These are phyloP conservation scores for Diachasma alloeum DNA, from an alignment of 1,140 invertebrate genomes.

Conservation along the genomic window DNA sequence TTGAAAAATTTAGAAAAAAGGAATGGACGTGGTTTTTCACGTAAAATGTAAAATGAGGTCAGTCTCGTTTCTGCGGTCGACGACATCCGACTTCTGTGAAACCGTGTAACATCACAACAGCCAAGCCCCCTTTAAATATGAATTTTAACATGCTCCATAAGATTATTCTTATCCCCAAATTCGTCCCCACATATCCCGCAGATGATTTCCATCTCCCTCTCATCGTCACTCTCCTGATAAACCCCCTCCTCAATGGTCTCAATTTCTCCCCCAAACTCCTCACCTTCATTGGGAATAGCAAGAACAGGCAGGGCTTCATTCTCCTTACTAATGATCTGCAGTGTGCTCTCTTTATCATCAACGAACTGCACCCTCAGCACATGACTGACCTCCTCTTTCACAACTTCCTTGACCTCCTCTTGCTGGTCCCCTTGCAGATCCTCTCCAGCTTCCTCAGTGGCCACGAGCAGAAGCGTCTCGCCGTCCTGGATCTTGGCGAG, in stretches of 20 bases:
- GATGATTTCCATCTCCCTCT: conserved; percentile 44
- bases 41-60: too few species aligned
- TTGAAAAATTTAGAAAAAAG: too few species aligned
- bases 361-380: background rate
- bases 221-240: conserved; percentile 38
- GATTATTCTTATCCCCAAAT: conserved; percentile 52
- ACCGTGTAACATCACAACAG: background rate
- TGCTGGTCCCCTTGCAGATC: too few species aligned
- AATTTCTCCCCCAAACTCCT: background rate
- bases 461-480: background rate
- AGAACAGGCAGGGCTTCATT: conserved; percentile 1
- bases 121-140: conserved; percentile 52
- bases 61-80: too few species aligned
- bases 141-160: conserved; percentile 61
- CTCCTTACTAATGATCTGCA: conserved; percentile 26
- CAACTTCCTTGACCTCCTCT: background rate
- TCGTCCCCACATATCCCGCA: conserved; percentile 60
- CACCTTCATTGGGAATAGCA: background rate
- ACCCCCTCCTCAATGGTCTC: conserved; percentile 8
- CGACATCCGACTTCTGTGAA: too few species aligned
- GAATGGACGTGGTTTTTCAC: too few species aligned
- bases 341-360: background rate
- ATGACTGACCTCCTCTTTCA: background rate
- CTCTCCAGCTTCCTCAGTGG: background rate
- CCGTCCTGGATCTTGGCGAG: background rate